Base-by-base conservation (phyloP, 1,140 invertebrate species). In the Zaprionus kolodkinae region DNA sequence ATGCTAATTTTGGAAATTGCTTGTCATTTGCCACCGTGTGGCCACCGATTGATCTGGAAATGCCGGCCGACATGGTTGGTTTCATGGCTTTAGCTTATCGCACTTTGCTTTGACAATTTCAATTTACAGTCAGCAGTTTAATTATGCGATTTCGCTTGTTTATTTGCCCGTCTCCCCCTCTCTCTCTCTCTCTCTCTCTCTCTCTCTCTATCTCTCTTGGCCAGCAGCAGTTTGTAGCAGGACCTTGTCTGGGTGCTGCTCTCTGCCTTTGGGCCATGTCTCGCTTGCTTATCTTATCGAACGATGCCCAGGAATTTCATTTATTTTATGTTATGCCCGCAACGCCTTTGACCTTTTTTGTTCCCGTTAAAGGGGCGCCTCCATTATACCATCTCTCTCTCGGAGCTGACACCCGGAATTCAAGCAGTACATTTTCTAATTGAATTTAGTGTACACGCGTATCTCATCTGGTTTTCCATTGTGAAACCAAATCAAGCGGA, bases 1-100 rank as follows among this genome's bases (percentile, higher is more conserved):
- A 82, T 87, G 82, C 76, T 83, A 87, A 87, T 87, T 86, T 78
- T 48, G 33, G n/a, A 72, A 76, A 72, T 76, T n/a, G 65, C 43
- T 65, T 75, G 66, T 71, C 76, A 75, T 78, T 65, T 55, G 54
- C 15, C 15, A n/a, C n/a, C n/a, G n/a, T n/a, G 45, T 15, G 45
- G 45, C 33, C 33, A 15, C 27, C 48, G 45, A 72, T 72, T 67
- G 50, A 62, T 43, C 56, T 30, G 56, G 33, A 9, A 43, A 5
- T 7, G 15, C 21, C 50, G 35, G 38, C 38, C 21, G n/a, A n/a
- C n/a, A 40, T 13, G 38, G 12, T n/a, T 54, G 52, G 11, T 35
- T 40, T 55, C 27, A 45, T 59, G 56, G 54, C 62, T 67, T 38
- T 9, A 17, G n/a, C 62, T 63, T 54, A 56, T 54, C 61, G 45